Base-by-base conservation (phyloP, 2,888 invertebrate genomes). In the Caenorhabditis angaria region DNA sequence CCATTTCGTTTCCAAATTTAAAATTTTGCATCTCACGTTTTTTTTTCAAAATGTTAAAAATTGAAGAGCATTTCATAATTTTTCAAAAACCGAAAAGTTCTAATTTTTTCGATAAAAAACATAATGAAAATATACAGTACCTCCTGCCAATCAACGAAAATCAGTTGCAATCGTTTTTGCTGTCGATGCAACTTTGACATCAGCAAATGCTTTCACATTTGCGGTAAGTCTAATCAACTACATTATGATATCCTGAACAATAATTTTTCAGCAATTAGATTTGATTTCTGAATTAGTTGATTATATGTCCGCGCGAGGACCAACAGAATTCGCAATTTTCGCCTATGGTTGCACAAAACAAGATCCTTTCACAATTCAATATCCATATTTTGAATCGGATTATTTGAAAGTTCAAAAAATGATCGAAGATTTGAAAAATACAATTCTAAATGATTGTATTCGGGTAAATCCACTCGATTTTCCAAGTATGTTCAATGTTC, bases 321-420 rank as follows among this genome's bases (percentile, higher is more conserved):
- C 70, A 2, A 50, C 70, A 2, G 65, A 70, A 32, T 70, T 70
- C 28, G 70, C 70, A 14, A 35, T 70, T 14, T 70, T 65, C 24
- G 54, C 61, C 22, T 70, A 70, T 57, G 70, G 70, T 1, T 70
- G 70, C 28, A 61, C 70, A 6, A 6, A 57, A 18, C n/a, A 48
- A 6, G 20, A 41, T 12, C 61, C 69, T 1, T 70, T 50, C 27
- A 63, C 63, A 12, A 14, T 14, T 12, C 64, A 65, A 32, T 70
- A 70, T 54, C 69, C 69, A 22, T 54, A 29, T 8, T 70, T 65
- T 53, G 65, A 61, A 14, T 58, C 28, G n/a, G 54, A 53, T 14
- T 70, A 59, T 47, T 50, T 20, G 10, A 50, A 35, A 18, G 62
- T 60, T 10, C 35, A 35, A 29, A 27, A 27, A 24, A 70, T 64